These are phyloP conservation scores for Montipora cactus DNA, from an alignment of 64 coral and sea anemone genomes.

Conservation along the genomic window DNA sequence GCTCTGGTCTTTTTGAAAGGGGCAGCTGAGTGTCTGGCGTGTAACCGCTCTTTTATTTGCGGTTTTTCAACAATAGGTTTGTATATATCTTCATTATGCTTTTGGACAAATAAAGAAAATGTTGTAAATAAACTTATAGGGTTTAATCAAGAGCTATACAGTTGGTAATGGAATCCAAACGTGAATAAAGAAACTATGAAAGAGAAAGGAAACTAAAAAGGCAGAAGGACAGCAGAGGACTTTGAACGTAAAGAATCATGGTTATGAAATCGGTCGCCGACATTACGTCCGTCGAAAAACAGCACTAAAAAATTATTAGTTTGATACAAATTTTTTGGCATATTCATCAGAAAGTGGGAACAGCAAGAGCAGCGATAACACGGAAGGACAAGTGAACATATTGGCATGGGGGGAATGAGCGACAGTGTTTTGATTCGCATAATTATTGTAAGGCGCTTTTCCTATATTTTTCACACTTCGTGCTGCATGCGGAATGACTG, in stretches of 20 bases:
- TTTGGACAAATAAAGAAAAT: too few species aligned
- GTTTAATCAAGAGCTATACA: too few species aligned
- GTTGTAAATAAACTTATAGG: too few species aligned
- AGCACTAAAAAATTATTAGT: neutral
- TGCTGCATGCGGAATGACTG: too few species aligned
- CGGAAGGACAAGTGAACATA: neutral
- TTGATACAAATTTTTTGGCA: neutral
- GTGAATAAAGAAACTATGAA: neutral
- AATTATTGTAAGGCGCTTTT: neutral
- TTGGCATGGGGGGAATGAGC: too few species aligned
- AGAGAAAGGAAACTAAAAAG: neutral
- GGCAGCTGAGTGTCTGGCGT: too few species aligned
- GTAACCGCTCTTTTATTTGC: too few species aligned
- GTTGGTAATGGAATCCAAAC: neutral
- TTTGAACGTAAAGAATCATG: neutral
- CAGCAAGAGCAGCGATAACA: neutral
- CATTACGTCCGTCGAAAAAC: neutral
- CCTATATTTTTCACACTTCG: neutral
- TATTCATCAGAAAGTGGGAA: neutral
- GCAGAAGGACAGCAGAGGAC: neutral
- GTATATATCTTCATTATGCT: too few species aligned
- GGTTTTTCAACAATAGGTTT: too few species aligned
- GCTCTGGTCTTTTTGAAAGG: too few species aligned
- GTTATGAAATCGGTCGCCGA: neutral
- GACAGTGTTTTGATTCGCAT: too few species aligned